Base-by-base conservation (phyloP, 64 coral and sea anemone species). In the Montipora capricornis region DNA sequence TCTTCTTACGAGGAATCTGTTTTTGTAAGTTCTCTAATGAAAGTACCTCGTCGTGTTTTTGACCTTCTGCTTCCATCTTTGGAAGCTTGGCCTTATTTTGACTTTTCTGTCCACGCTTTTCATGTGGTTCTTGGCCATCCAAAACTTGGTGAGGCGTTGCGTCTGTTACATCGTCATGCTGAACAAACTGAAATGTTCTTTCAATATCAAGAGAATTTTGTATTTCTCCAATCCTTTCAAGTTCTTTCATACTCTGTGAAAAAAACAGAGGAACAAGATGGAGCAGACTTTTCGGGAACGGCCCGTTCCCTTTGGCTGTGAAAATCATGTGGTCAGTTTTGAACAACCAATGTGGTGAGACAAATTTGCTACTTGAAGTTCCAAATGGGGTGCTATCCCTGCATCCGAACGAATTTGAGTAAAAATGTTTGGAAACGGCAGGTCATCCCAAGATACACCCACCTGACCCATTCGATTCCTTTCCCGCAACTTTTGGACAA, bases 1-100 rank as follows among this genome's bases (percentile, higher is more conserved):
- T 89, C 53, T 97, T 95, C 44, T 88, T 89, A 10, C 78, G 58
- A 59, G 92, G 92, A 22, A 93, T 93, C 57, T 84, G 81, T 44
- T 84, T 87, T 68, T 78, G 75, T 24, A 68, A 79, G 17, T 11
- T 68, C 76, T 69, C 64, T 76, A 20, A 8, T 5, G 68, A 88
- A 88, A 87, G 55, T 59, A 87, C 82, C 22, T 69, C 37, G 8
- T 86, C 81, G 53, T 78, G 14, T 79, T 66, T 93, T 6, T 24
- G 22, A 20, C 75, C 47, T n/a, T 90, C 88, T 45, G 8, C 2
- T 68, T 77, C 68, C 19, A 29, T 26, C 74, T 83, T 92, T 76
- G 76, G 53, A 78, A 48, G 45, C 78, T 6, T 74, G 49, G 29
- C 13, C 62, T 67, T 47, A 58, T 62, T 86, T 69, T 8, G 22